phyloP scores from a whole-genome alignment of 2,888 invertebrate species.

The Creontiades dilutus region DNA sequence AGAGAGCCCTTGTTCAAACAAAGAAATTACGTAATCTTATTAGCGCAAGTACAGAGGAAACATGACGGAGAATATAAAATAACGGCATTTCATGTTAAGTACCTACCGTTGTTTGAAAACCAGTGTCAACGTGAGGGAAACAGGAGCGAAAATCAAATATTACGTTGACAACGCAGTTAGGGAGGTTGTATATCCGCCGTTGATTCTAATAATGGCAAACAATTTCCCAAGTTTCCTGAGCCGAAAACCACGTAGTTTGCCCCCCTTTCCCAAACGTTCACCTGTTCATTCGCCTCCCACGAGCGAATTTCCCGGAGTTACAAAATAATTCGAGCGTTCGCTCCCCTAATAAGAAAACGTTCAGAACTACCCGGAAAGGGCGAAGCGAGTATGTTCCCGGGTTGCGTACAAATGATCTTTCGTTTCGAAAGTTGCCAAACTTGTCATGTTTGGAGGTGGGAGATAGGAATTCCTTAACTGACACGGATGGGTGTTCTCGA shows the following conservation, averaged over 20 bases:
- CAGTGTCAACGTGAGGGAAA: neutral
- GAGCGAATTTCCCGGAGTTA: neutral
- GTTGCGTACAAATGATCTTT: too few species aligned
- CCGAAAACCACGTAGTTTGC: neutral
- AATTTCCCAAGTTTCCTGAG: constrained; percentile 10
- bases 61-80: too few species aligned
- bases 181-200: neutral
- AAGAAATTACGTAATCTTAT: too few species aligned
- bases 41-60: too few species aligned
- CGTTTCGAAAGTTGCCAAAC: neutral
- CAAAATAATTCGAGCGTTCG: neutral
- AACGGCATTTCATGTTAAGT: neutral
- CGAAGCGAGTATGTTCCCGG: neutral
- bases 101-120: neutral
- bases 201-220: constrained; percentile 14
- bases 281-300: neutral
- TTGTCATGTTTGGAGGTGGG: neutral
- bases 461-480: neutral
- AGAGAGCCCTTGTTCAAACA: too few species aligned
- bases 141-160: constrained; percentile 7
- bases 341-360: neutral
- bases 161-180: neutral
- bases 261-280: neutral
- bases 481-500: neutral
- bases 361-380: neutral